Conservation (phyloP, 2,888 invertebrate genomes). For the Leucozona laternaria region DNA sequence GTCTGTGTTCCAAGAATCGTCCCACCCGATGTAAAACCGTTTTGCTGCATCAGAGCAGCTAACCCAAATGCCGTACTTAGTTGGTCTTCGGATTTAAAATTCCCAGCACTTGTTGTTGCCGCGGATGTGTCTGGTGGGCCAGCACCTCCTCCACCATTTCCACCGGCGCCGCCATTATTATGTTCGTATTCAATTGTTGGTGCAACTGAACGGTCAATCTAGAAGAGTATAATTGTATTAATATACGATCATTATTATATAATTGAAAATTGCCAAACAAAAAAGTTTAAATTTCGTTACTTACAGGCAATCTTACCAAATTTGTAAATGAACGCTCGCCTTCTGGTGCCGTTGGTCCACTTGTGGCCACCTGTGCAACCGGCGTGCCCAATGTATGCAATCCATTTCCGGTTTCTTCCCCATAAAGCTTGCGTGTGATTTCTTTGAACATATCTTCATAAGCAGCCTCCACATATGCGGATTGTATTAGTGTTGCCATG, state of each 20-base stretch:
- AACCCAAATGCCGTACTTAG: conserved; percentile 89
- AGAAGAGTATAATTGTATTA: conserved; percentile 75
- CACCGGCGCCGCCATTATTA: conserved; percentile 77
- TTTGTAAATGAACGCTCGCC: conserved; percentile 84
- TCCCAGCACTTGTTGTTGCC: conserved; percentile 80
- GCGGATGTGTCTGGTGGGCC: conserved; percentile 78
- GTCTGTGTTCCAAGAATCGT: conserved; percentile 84
- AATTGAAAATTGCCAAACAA: neutral
- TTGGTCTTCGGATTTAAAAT: conserved; percentile 89
- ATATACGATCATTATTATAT: neutral
- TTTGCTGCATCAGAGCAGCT: conserved; percentile 88
- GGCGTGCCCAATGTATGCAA: conserved; percentile 84
- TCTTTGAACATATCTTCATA: conserved; percentile 89
- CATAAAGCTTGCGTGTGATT: conserved; percentile 95
- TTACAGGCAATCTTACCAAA: conserved; percentile 80
- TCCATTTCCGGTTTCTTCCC: conserved; percentile 88
- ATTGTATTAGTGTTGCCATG: conserved; percentile 84
- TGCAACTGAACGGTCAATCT: conserved; percentile 83
- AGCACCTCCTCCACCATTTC: conserved; percentile 40
- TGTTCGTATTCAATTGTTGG: conserved; percentile 84
- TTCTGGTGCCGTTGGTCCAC: conserved; percentile 84
- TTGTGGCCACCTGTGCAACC: conserved; percentile 84
- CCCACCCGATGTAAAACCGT: conserved; percentile 85
- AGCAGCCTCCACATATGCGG: conserved; percentile 84
- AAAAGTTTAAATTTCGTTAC: neutral